Conservation (phyloP, 2,113 vertebrate species). For the Mirounga angustirostris region DNA sequence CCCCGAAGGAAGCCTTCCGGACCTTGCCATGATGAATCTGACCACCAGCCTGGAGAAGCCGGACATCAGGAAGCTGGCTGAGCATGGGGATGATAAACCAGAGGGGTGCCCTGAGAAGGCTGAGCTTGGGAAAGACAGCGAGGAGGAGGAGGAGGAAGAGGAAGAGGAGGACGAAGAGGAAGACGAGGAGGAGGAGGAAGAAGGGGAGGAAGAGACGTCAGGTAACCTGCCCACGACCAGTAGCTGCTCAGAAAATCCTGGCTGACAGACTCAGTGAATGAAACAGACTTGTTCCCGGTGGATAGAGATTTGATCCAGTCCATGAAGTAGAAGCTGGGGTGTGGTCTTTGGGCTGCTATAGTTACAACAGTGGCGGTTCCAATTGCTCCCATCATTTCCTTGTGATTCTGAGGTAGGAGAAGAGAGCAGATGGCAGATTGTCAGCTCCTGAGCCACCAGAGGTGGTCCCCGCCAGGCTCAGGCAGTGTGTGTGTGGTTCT, state of each 20-base stretch:
- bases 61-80: slow-evolving; percentile 84
- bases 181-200: slow-evolving; percentile 83
- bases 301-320: neutral
- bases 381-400: neutral
- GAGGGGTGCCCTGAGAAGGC: slow-evolving; percentile 86
- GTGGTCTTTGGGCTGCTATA: neutral
- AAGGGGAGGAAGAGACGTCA: slow-evolving; percentile 90
- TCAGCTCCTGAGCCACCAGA: fast-evolving
- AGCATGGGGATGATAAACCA: slow-evolving; percentile 80
- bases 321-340: neutral
- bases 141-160: slow-evolving; percentile 84
- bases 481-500: neutral
- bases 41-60: slow-evolving; percentile 88
- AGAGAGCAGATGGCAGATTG: neutral
- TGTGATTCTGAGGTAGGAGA: neutral
- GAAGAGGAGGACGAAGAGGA: slow-evolving; percentile 85
- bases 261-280: neutral
- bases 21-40: slow-evolving; percentile 95
- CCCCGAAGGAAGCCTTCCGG: slow-evolving; percentile 96
- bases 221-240: slow-evolving; percentile 85
- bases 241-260: neutral
- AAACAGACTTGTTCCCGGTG: neutral
- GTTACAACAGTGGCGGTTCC: neutral
- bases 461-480: neutral
- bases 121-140: slow-evolving; percentile 77